These are phyloP conservation scores for Zaprionus ghesquierei DNA, from an alignment of 1,140 invertebrate genomes.

Conservation along the genomic window DNA sequence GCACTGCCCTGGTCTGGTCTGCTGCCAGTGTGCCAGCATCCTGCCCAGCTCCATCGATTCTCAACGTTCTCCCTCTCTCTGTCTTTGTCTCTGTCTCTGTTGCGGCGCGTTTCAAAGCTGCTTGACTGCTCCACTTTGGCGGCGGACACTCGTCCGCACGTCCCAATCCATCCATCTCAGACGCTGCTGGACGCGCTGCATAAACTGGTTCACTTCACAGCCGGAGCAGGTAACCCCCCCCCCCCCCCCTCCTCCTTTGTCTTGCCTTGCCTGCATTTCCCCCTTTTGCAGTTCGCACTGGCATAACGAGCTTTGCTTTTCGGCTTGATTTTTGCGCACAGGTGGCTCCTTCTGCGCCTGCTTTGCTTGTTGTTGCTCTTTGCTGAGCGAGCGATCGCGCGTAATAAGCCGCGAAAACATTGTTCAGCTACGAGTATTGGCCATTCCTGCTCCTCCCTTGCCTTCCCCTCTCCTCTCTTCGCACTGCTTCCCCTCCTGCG, in stretches of 20 bases:
- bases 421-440: conserved; percentile 62
- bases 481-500: background rate
- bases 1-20: background rate
- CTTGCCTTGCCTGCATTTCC: background rate
- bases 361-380: conserved; percentile 24
- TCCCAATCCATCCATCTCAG: conserved; percentile 67
- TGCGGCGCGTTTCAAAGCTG: conserved; percentile 74
- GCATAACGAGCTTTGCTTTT: conserved; percentile 74
- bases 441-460: conserved; percentile 3
- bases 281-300: background rate
- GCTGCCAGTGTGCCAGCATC: background rate
- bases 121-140: conserved; percentile 75
- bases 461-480: background rate
- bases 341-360: conserved; percentile 55
- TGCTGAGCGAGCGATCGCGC: conserved; percentile 61
- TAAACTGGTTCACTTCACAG: conserved; percentile 66
- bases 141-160: conserved; percentile 45
- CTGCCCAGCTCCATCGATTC: conserved; percentile 6
- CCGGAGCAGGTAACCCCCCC: background rate
- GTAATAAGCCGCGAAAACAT: conserved; percentile 80
- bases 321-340: conserved; percentile 75
- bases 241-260: background rate
- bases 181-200: conserved; percentile 11
- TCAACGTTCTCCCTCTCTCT: conserved; percentile 10
- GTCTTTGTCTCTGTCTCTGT: too few relatives aligned